Percentiles rank a stretch among this genome's conserved stretches.
Evolutionary conservation across 2,797 vertebrate genomes (phyloP).

Genomic region (Chloroceryle amazona): DNA sequence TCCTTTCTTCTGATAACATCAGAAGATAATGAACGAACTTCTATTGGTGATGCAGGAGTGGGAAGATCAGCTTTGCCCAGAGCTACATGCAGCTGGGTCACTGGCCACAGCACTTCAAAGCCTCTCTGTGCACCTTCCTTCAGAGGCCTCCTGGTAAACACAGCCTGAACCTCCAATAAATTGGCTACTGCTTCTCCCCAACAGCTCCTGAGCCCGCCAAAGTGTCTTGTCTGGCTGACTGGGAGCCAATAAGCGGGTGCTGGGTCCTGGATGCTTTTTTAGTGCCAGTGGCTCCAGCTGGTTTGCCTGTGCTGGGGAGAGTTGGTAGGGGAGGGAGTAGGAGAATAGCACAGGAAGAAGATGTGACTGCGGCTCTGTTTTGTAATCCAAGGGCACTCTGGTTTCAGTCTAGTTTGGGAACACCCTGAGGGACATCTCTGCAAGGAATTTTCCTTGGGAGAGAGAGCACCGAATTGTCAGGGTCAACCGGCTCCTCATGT

Average conservation of each 20-base stretch:
- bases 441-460: background rate
- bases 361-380: background rate
- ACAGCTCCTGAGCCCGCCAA: background rate
- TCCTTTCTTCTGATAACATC: background rate
- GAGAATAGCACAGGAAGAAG: background rate
- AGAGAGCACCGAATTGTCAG: background rate
- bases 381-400: background rate
- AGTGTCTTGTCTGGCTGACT: background rate
- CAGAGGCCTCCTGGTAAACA: background rate
- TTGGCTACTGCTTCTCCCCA: background rate
- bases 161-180: background rate
- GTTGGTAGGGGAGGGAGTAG: background rate
- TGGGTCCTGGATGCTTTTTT: background rate
- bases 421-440: conserved; percentile 27
- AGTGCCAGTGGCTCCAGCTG: conserved; percentile 37
- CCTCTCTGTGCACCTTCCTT: background rate
- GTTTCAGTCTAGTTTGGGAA: conserved; percentile 37
- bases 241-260: background rate
- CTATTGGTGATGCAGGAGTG: background rate
- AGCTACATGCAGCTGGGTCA: background rate
- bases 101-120: fast-evolving
- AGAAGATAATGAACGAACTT: background rate
- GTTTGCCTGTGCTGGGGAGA: background rate
- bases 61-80: background rate
- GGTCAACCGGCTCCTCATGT: background rate